These are phyloP conservation scores for Platorchestia sp. DNA, from an alignment of 1,140 invertebrate species.

Conservation along the genomic window DNA sequence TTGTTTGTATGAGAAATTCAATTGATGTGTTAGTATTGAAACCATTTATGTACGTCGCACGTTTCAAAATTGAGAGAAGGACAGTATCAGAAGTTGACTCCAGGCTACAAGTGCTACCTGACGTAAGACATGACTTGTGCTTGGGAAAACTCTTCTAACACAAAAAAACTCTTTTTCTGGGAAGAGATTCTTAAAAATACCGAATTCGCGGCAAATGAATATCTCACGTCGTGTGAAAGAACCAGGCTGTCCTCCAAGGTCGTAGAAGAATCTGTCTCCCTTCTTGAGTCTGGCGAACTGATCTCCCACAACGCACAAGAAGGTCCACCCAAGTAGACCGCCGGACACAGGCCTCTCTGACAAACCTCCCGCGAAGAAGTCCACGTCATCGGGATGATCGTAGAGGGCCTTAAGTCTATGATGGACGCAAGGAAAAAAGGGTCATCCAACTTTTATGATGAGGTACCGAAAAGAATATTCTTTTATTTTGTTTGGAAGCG, in stretches of 20 bases:
- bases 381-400: conserved; percentile 81
- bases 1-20: too few relatives aligned
- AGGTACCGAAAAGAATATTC: too few relatives aligned
- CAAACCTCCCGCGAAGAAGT: conserved; percentile 85
- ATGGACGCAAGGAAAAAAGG: background rate
- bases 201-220: background rate
- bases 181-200: background rate
- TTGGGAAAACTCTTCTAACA: too few relatives aligned
- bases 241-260: conserved; percentile 73
- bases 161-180: too few relatives aligned
- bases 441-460: background rate
- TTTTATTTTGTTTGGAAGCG: too few relatives aligned
- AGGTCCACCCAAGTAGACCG: conserved; percentile 85
- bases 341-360: conserved; percentile 79
- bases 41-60: too few relatives aligned
- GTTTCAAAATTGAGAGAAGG: too few relatives aligned
- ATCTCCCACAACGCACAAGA: conserved; percentile 86
- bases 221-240: conserved; percentile 68
- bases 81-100: too few relatives aligned
- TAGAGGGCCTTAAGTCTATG: conserved; percentile 70
- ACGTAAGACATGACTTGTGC: too few relatives aligned
- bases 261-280: conserved; percentile 85
- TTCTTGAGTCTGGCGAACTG: conserved; percentile 82
- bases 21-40: too few relatives aligned
- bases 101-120: background rate